Percentiles rank a stretch among this genome's conserved stretches.
These are phyloP conservation scores for Nephrotoma guestfalica DNA, from an alignment of 2,888 invertebrate species.

Conservation along the genomic window DNA sequence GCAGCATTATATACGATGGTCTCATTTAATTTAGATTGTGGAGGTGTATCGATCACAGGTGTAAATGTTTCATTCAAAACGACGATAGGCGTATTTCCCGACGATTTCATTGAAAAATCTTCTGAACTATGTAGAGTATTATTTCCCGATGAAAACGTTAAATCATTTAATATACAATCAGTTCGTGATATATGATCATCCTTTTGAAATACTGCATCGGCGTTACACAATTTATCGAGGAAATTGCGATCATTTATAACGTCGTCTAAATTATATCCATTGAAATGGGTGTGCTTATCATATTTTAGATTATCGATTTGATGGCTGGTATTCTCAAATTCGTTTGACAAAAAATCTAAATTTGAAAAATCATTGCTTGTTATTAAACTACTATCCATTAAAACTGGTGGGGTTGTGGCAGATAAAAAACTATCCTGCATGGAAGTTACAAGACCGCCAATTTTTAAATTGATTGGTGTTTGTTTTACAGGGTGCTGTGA, in stretches of 20 bases:
- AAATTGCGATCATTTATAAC: slow-evolving; percentile 28
- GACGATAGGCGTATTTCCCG: background rate
- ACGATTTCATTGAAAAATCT: slow-evolving; percentile 1
- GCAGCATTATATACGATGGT: slow-evolving; percentile 8
- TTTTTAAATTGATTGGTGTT: slow-evolving; percentile 21
- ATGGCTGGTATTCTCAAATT: slow-evolving; percentile 4
- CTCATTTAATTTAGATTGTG: background rate
- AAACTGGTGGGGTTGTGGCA: slow-evolving; percentile 30
- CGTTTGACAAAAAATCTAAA: slow-evolving; percentile 12
- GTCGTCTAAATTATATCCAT: slow-evolving; percentile 24
- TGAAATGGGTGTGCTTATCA: slow-evolving; percentile 10
- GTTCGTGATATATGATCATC: slow-evolving; percentile 28
- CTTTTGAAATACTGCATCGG: slow-evolving; percentile 27
- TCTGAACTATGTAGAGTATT: slow-evolving; percentile 29
- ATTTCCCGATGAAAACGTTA: slow-evolving; percentile 18
- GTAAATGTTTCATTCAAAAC: slow-evolving; percentile 2
- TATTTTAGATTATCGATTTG: background rate
- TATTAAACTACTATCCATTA: slow-evolving; percentile 28
- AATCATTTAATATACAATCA: slow-evolving; percentile 11
- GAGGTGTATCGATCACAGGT: background rate
- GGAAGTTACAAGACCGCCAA: slow-evolving; percentile 29
- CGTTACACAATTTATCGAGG: slow-evolving; percentile 26
- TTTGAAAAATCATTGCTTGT: slow-evolving; percentile 29
- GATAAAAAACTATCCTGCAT: slow-evolving; percentile 30
- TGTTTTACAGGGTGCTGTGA: background rate